Evolutionary conservation across 2,113 vertebrate genomes (phyloP), one percentile per base, ranked within the genome.

Genomic region (Ahaetulla prasina): DNA sequence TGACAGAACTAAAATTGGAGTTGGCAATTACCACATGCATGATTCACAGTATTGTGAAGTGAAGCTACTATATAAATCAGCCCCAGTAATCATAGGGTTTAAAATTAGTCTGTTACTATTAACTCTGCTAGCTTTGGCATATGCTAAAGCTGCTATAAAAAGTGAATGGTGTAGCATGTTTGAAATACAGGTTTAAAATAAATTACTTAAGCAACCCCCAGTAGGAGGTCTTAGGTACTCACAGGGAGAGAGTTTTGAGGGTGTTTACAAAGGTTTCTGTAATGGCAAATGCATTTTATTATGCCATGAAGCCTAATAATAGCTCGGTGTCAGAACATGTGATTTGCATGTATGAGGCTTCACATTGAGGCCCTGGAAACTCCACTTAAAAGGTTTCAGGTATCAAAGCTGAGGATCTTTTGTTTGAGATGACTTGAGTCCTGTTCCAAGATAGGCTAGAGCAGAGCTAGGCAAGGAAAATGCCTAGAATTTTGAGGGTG

Each of bases 1-100:
- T 97, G 97, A 97, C 97, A 97, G 97, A 98, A 97, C 97, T 98
- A 97, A 98, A 98, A 97, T 94, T 97, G 97, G 97, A 97, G 97
- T 97, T 97, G 97, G 97, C 97, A 98, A 97, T 98, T 98, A 98
- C 96, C 0, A 91, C 16, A 57, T 95, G 96, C 93, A 52, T 93
- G 97, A 97, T 97, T 97, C 95, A 93, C 97, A 92, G 95, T 3
- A 96, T 97, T 95, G 96, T 96, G 97, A 96, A 97, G 96, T 92
- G 96, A 97, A 97, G 97, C 97, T 97, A 97, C 97, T 97, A 89
- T 97, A 97, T 97, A 98, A 98, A 97, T 98, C 97, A 97, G 95
- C 96, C 96, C 96, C 96, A 97, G 97, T 98, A 98, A 98, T 98
- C 98, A 98, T 57, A 97, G 97, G 97, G 97, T 97, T 97, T 98